Conservation (phyloP, 2,113 vertebrate species). For the Sprattus sprattus region DNA sequence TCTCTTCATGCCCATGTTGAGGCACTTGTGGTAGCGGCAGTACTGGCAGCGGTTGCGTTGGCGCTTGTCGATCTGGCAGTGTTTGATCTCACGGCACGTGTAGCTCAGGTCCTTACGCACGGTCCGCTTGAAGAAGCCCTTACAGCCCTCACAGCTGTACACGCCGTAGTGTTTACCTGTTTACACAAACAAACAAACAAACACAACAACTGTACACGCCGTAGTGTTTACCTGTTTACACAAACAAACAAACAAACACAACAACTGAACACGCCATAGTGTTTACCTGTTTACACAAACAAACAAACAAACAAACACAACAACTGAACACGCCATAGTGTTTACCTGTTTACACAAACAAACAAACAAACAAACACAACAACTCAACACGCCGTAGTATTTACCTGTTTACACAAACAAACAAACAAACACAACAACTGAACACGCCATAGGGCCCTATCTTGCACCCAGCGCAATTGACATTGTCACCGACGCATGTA, state of each 20-base stretch:
- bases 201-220: too few species aligned
- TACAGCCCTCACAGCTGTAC: slow-evolving; percentile 99
- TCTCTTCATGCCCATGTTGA: slow-evolving; percentile 98
- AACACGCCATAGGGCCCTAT: too few species aligned
- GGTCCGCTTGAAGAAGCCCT: slow-evolving; percentile 97
- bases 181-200: not conserved
- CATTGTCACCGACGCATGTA: too few species aligned
- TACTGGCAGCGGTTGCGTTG: slow-evolving; percentile 99
- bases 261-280: too few species aligned
- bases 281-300: not conserved
- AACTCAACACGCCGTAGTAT: not conserved
- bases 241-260: not conserved
- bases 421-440: too few species aligned
- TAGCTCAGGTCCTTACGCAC: slow-evolving; percentile 96
- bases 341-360: not conserved
- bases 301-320: not conserved
- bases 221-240: too few species aligned
- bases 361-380: not conserved
- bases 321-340: too few species aligned
- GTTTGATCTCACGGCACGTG: slow-evolving; percentile 94
- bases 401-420: too few species aligned
- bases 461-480: too few species aligned
- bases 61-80: slow-evolving; percentile 97
- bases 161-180: slow-evolving; percentile 97
- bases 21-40: slow-evolving; percentile 99